phyloP scores from a whole-genome alignment of 2,113 vertebrate genomes.

The Syngnathus typhle region DNA sequence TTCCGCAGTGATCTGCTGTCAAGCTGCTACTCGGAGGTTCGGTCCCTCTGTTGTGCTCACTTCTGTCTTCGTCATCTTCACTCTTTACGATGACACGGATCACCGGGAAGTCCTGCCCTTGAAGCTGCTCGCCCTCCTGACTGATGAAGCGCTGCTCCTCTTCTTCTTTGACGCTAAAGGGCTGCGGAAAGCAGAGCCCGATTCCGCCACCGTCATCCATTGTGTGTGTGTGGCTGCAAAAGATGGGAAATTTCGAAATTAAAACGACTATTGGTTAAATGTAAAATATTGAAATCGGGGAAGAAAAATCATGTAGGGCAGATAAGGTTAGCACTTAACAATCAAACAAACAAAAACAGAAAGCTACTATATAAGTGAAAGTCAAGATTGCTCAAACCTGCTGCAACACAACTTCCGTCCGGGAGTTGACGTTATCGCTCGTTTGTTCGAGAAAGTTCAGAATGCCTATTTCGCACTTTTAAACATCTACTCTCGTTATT shows the following conservation, averaged over 20 bases:
- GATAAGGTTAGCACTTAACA: too few relatives aligned
- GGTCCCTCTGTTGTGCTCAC: background rate
- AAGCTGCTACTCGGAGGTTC: background rate
- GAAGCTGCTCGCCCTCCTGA: background rate
- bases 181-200: background rate
- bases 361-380: background rate
- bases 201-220: background rate
- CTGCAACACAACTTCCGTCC: background rate
- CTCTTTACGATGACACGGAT: background rate
- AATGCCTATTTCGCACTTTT: background rate
- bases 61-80: background rate
- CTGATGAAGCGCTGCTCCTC: constrained; percentile 1
- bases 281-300: too few relatives aligned
- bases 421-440: background rate
- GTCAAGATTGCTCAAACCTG: background rate
- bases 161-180: background rate
- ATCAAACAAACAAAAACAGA: background rate
- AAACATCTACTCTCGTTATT: background rate
- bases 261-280: background rate
- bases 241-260: background rate
- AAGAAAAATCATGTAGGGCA: too few relatives aligned
- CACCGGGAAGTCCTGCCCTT: background rate
- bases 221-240: background rate
- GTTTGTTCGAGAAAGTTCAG: background rate
- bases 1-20: background rate